A percentile compares a stretch with the other conserved stretches of the same genome.
phyloP scores from a whole-genome alignment of 2,113 vertebrate genomes.

The Phalacrocorax pelagicus region DNA sequence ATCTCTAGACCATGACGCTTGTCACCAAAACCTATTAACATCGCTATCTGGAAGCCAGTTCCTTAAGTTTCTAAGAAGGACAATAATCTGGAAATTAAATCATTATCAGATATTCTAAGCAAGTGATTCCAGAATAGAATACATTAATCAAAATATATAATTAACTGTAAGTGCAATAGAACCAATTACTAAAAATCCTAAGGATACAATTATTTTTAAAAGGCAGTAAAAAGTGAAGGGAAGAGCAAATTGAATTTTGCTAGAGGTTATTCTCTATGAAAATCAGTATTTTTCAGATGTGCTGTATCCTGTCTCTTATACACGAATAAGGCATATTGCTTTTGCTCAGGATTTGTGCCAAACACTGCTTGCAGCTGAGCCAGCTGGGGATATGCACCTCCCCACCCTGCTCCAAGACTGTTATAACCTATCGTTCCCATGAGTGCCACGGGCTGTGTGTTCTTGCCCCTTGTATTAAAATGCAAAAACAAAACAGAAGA shows the following conservation, averaged over 20 bases:
- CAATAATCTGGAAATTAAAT: slow-evolving; percentile 48
- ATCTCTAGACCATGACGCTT: not conserved
- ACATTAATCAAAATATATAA: slow-evolving; percentile 51
- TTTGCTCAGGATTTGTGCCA: not conserved
- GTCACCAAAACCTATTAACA: not conserved
- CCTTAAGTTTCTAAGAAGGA: not conserved
- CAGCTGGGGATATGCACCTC: not conserved
- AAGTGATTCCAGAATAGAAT: slow-evolving; percentile 32
- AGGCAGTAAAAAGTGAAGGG: slow-evolving; percentile 16
- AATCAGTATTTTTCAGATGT: not conserved
- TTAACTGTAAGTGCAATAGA: slow-evolving; percentile 36
- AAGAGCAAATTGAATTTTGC: slow-evolving; percentile 45
- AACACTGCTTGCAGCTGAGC: not conserved
- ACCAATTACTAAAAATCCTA: slow-evolving; percentile 40
- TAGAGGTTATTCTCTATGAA: slow-evolving; percentile 10
- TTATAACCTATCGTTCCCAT: not conserved
- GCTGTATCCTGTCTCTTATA: not conserved
- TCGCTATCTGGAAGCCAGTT: not conserved
- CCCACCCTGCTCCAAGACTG: not conserved
- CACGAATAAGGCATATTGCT: not conserved
- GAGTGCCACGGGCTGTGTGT: not conserved
- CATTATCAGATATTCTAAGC: slow-evolving; percentile 44
- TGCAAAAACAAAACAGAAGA: not conserved
- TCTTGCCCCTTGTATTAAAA: not conserved
- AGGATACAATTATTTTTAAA: slow-evolving; percentile 48